A percentile compares a stretch with the other conserved stretches of the same genome.
Evolutionary conservation across 35 echinoderm and acorn worm species (phyloP).

Genomic region (Patiria miniata): DNA sequence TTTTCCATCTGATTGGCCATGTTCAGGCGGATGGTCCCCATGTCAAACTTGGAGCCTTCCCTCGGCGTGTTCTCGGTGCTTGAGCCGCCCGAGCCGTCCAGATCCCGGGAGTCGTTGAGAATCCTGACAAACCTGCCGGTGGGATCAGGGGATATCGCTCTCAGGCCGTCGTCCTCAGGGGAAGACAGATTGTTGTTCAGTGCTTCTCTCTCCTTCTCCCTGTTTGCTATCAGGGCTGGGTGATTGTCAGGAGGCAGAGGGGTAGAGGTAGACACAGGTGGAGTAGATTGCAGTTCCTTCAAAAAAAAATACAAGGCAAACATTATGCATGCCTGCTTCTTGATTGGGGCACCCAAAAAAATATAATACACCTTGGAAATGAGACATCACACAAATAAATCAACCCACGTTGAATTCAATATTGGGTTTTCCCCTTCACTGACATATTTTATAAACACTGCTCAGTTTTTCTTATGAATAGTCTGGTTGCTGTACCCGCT

Average conservation of each 20-base stretch:
- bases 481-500: too few relatives aligned
- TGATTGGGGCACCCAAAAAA: too few relatives aligned
- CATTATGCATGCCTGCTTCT: not conserved
- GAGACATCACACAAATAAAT: too few relatives aligned
- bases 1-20: constrained; percentile 29
- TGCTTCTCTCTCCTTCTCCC: constrained; percentile 37
- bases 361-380: too few relatives aligned
- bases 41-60: constrained; percentile 52
- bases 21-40: constrained; percentile 55
- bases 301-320: not conserved
- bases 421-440: too few relatives aligned
- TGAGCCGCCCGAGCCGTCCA: not conserved
- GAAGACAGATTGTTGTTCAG: constrained; percentile 16
- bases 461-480: too few relatives aligned
- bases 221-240: constrained; percentile 46
- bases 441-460: too few relatives aligned
- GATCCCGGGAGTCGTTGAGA: constrained; percentile 4
- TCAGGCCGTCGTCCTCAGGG: not conserved
- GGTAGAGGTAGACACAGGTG: constrained; percentile 68
- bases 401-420: too few relatives aligned
- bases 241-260: constrained; percentile 71
- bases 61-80: not conserved
- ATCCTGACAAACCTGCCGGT: not conserved
- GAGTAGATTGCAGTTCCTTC: constrained; percentile 66
- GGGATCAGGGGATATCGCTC: not conserved